Conservation (phyloP, 2,888 invertebrate species). For the Cephus rjabovi region DNA sequence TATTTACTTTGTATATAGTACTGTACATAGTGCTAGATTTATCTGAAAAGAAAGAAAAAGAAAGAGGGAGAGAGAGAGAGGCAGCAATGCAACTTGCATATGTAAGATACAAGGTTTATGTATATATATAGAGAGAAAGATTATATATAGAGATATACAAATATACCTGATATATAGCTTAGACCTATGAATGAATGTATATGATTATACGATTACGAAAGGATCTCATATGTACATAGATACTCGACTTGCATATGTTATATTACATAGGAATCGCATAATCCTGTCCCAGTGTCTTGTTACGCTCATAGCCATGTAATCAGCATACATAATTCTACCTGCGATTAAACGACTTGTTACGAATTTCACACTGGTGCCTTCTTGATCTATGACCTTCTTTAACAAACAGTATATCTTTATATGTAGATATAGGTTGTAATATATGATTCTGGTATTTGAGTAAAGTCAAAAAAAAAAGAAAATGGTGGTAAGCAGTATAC, state of each 20-base stretch:
- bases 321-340: constrained; percentile 39
- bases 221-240: constrained; percentile 40
- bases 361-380: neutral
- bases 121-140: constrained; percentile 17
- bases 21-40: neutral
- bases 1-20: constrained; percentile 32
- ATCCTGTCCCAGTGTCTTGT: constrained; percentile 43
- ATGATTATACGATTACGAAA: constrained; percentile 23
- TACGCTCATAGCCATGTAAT: constrained; percentile 47
- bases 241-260: constrained; percentile 17
- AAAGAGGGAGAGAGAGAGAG: neutral
- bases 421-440: neutral
- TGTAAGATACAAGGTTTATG: constrained; percentile 43
- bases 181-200: neutral
- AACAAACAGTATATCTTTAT: neutral
- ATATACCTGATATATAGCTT: neutral
- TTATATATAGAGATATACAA: constrained; percentile 11
- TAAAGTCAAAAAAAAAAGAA: constrained; percentile 13
- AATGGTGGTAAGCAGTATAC: constrained; percentile 19
- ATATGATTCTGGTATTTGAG: constrained; percentile 9
- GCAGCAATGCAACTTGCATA: constrained; percentile 20
- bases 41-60: neutral
- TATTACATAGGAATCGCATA: constrained; percentile 4
- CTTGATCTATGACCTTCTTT: neutral
- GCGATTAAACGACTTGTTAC: constrained; percentile 44